Evolutionary conservation across 2,888 invertebrate genomes (phyloP), one percentile per base, ranked within the genome.

Genomic region (Drosophila diplacantha): DNA sequence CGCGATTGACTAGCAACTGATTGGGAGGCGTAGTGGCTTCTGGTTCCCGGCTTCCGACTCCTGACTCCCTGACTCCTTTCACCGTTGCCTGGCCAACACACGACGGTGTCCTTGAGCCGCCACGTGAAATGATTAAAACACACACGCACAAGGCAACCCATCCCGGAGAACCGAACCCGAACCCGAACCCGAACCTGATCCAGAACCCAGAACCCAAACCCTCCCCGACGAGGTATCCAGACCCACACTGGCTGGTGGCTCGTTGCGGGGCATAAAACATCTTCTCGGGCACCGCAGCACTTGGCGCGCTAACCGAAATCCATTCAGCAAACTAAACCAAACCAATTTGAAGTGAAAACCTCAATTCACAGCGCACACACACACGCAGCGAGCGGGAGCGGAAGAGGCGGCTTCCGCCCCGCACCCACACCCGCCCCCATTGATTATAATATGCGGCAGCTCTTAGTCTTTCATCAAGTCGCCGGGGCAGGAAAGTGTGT

Each of bases 281-380:
- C 60, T 61, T 61, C 60, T 50, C 20, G 35, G 59, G 34, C 52
- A 53, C 59, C 67, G 20, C 58, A 59, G 59, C 67, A 66, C 67
- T 66, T 66, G 68, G 68, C 54, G 55, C 68, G 35, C 63, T 58
- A 69, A 69, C 69, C 70, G 54, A 71, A 71, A 71, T 71, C 71
- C 71, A 68, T 71, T 71, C 71, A 68, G 59, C 62, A 71, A 69
- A 71, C 71, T 71, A 71, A 71, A 71, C 71, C 64, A 71, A 71
- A 71, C 68, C 71, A 71, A 71, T 71, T 71, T 71, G 51, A 71
- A 60, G 71, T 63, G 60, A 69, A 71, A 68, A 71, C 71, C 69
- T 65, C 69, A 64, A 69, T 64, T 58, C 64, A 57, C 57, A 44
- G 35, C 41, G 34, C 51, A 55, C 52, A 51, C 63, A 38, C 35